phyloP scores from a whole-genome alignment of 1,140 invertebrate genomes.

The Euwallacea similis region DNA sequence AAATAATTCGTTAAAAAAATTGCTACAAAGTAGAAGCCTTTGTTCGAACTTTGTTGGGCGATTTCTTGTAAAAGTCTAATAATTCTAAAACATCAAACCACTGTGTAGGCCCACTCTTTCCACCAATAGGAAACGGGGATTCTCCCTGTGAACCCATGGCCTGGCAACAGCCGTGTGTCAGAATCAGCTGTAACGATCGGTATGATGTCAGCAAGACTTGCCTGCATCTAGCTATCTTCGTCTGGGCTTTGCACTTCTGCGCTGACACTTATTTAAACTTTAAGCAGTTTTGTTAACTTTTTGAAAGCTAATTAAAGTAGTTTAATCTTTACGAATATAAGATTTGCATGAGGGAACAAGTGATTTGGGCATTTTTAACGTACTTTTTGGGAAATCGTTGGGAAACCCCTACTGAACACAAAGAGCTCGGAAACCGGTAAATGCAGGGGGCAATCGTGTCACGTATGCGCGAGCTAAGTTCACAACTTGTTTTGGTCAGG shows the following conservation, averaged over 20 bases:
- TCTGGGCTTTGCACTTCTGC: not conserved
- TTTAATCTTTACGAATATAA: too few relatives aligned
- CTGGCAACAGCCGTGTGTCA: slow-evolving; percentile 52
- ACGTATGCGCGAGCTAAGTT: slow-evolving; percentile 25
- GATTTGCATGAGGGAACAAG: too few relatives aligned
- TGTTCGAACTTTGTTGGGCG: too few relatives aligned
- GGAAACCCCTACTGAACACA: slow-evolving; percentile 35
- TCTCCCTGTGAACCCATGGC: slow-evolving; percentile 43
- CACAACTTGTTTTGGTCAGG: not conserved
- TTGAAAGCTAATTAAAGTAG: too few relatives aligned
- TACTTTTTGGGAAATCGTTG: slow-evolving; percentile 30
- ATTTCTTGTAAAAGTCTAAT: too few relatives aligned
- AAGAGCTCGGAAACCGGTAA: slow-evolving; percentile 41
- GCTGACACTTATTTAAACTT: not conserved
- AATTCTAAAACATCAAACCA: not conserved
- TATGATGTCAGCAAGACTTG: not conserved
- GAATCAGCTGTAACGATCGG: slow-evolving; percentile 53
- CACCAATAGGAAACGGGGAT: slow-evolving; percentile 44
- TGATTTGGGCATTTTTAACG: not conserved
- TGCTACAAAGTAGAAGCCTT: too few relatives aligned
- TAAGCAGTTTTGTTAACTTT: not conserved
- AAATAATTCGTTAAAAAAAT: too few relatives aligned
- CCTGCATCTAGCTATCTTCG: not conserved
- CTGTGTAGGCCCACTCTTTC: slow-evolving; percentile 19
- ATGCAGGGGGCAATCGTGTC: slow-evolving; percentile 19